These are phyloP conservation scores for Distichodus sexfasciatus DNA, from an alignment of 2,797 vertebrate species.

Conservation along the genomic window DNA sequence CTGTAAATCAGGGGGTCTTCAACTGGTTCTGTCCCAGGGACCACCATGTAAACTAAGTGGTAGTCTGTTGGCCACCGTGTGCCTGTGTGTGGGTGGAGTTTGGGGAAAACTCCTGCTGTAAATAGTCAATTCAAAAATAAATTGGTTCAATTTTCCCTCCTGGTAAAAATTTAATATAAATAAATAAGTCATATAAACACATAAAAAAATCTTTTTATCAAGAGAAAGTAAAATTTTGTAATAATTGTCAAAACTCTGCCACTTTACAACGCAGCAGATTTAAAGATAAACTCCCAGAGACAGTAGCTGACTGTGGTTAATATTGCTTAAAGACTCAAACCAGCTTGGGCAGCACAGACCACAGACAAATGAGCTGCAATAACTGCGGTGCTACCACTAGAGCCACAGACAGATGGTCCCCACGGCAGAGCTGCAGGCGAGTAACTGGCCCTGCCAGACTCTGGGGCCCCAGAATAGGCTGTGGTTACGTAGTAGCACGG, in stretches of 20 bases:
- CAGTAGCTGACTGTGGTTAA: conserved; percentile 22
- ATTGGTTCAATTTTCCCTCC: no score
- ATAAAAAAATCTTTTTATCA: background rate
- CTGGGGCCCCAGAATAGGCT: conserved; percentile 28
- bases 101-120: no score
- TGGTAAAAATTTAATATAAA: no score
- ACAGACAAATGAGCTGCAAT: conserved; percentile 53
- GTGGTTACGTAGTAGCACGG: conserved; percentile 40
- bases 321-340: conserved; percentile 19
- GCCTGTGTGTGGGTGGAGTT: no score
- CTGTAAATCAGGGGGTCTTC: no score
- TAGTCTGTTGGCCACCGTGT: no score
- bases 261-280: conserved; percentile 43
- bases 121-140: no score
- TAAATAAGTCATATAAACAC: no score
- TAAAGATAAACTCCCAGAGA: conserved; percentile 19
- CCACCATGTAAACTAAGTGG: no score
- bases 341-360: conserved; percentile 33
- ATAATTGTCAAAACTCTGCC: background rate
- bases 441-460: conserved; percentile 32
- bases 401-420: conserved; percentile 48
- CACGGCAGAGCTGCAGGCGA: conserved; percentile 45
- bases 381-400: conserved; percentile 42
- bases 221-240: background rate
- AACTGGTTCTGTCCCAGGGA: no score